A percentile compares a stretch with the other conserved stretches of the same genome.
phyloP scores from a whole-genome alignment of 1,140 invertebrate species.

The Teleopsis dalmanni region DNA sequence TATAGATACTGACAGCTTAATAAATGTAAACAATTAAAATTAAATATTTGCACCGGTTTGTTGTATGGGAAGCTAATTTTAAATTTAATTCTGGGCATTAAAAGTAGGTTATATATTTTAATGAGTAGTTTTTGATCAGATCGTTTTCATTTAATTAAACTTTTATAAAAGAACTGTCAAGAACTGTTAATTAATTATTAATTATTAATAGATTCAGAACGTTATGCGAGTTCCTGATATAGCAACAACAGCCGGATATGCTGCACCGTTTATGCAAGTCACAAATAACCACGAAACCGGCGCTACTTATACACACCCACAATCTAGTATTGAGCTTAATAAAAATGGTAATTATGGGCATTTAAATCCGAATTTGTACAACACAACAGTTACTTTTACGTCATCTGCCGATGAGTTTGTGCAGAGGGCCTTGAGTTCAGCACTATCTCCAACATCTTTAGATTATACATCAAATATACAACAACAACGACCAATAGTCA shows the following conservation, averaged over 20 bases:
- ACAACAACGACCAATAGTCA: background rate
- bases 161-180: background rate
- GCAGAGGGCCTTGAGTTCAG: slow-evolving; percentile 9
- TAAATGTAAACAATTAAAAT: no score
- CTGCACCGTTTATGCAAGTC: slow-evolving; percentile 7
- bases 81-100: no score
- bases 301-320: background rate
- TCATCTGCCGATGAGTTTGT: slow-evolving; percentile 13
- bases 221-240: slow-evolving; percentile 17
- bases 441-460: background rate
- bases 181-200: background rate
- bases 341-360: slow-evolving; percentile 2
- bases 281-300: background rate
- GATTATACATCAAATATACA: background rate
- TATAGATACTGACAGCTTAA: no score
- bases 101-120: no score
- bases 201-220: slow-evolving; percentile 3
- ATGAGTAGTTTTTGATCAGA: no score
- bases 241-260: slow-evolving; percentile 15
- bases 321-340: background rate
- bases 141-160: no score
- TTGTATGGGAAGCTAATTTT: no score
- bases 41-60: no score
- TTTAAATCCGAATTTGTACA: no score
- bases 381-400: background rate